Evolutionary conservation across 2,113 vertebrate genomes (phyloP), one percentile per base, ranked within the genome.

Genomic region (Potamarius usumacintae): DNA sequence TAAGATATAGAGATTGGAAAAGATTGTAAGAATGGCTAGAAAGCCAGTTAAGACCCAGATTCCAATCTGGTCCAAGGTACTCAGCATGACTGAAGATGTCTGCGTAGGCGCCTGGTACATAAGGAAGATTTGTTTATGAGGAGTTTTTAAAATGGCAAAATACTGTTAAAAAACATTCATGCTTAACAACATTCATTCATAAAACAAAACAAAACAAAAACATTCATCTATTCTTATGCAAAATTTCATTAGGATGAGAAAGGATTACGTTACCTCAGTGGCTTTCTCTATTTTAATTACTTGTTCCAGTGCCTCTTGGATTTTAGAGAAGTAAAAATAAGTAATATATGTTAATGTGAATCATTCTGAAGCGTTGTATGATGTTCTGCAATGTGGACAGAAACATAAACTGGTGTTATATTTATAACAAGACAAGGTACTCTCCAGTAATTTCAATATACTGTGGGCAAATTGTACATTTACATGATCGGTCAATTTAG

Each of bases 1-100:
- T 50, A 95, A 55, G 82, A 96, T 94, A 87, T 91, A 96, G 55
- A 86, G 69, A 18, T 96, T 96, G 52, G 93, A 95, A 92, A 96
- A 94, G 55, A 95, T 82, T 0, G 94, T 95, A 0, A 91, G 82
- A 86, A 92, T 60, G 0, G 93, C 92, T n/a, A 93, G 9, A 34
- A 92, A 58, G 62, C 94, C 92, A 0, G 91, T 93, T 86, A 93
- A 4, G 0, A 92, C 27, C 95, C 95, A 95, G 85, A 95, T 83
- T 60, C 14, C 0, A 53, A 92, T 2, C 87, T 93, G 91, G 15
- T 48, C 82, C 1, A 25, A 1, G 17, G 17, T 1, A 0, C 14
- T 83, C 10, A 91, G 6, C 94, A 94, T 95, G 20, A 63, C 86
- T 87, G 77, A 86, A 27, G 77, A 69, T 78, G 7, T 65, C 20